Evolutionary conservation across 2,797 vertebrate species (phyloP).

Genomic region (Acanthis flammea): DNA sequence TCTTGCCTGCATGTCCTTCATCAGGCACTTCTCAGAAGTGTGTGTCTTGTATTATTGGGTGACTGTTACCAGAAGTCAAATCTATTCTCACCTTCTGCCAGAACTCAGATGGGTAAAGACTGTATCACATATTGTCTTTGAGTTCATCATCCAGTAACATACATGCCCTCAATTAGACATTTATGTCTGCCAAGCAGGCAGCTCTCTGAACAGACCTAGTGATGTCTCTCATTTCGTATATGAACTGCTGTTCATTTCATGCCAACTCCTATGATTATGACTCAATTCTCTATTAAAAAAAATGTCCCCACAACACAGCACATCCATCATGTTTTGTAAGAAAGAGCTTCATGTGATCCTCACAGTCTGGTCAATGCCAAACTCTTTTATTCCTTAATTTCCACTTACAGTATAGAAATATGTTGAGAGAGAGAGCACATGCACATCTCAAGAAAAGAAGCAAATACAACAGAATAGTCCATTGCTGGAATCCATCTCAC

Average conservation of each 20-base stretch:
- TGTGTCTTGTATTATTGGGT: not conserved
- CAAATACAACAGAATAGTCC: not conserved
- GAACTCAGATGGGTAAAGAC: not conserved
- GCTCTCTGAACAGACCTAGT: not conserved
- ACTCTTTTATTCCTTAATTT: not conserved
- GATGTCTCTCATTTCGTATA: not conserved
- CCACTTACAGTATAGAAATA: not conserved
- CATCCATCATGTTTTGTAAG: not conserved
- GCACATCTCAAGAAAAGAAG: not conserved
- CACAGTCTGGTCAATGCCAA: not conserved
- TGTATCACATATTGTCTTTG: not conserved
- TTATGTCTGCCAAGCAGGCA: not conserved
- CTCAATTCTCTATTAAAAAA: not conserved
- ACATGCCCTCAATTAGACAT: not conserved
- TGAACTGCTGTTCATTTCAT: not conserved
- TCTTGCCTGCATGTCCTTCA: not conserved
- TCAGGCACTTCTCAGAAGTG: not conserved
- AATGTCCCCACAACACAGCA: not conserved
- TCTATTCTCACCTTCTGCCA: not conserved
- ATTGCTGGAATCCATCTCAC: not conserved
- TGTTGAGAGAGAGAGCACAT: not conserved
- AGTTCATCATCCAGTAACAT: not conserved
- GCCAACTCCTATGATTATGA: not conserved
- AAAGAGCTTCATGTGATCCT: not conserved
- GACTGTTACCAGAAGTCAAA: not conserved